Evolutionary conservation across 2,888 invertebrate species (phyloP), one percentile per base, ranked within the genome.

Genomic region (Thelaira solivaga): DNA sequence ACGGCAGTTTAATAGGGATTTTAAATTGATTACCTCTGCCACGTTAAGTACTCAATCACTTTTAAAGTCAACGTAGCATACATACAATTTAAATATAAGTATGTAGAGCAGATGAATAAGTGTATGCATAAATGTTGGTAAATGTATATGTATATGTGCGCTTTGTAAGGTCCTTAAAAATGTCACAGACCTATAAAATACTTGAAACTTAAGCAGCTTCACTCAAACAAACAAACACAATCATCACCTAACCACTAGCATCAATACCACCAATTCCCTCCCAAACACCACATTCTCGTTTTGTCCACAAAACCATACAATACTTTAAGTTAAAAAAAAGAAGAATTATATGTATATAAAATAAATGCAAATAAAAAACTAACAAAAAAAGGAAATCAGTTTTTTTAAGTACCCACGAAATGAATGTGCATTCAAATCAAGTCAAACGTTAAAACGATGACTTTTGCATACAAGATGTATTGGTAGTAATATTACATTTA

Each of bases 401-500:
- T 75, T 65, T 59, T 74, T 65, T 29, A 71, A 64, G 65, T 71
- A 71, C 53, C 74, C 78, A 78, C 78, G 61, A 81, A 81, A 81
- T 81, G 80, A 80, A 80, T 80, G 78, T 74, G 81, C 81, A 81
- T 81, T 81, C 81, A 81, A 81, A 81, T 81, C 81, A 80, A 81
- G 81, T 81, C 81, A 80, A 81, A 80, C 81, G 81, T 81, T 77
- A 81, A 81, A 81, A 80, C 81, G 81, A 79, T 81, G 79, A 77
- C 79, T 81, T 80, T 80, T 79, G 62, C 76, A 79, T 79, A 79
- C 72, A 76, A 79, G 76, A 79, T 79, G 71, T 79, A 79, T 79
- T 76, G 75, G 67, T 61, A 71, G 78, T 74, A 74, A 78, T 71
- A 78, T 78, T 74, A 74, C 78, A 78, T 31, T 69, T 67, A 61